Conservation (phyloP, 2,113 vertebrate species). For the Chloropsis cyanopogon region DNA sequence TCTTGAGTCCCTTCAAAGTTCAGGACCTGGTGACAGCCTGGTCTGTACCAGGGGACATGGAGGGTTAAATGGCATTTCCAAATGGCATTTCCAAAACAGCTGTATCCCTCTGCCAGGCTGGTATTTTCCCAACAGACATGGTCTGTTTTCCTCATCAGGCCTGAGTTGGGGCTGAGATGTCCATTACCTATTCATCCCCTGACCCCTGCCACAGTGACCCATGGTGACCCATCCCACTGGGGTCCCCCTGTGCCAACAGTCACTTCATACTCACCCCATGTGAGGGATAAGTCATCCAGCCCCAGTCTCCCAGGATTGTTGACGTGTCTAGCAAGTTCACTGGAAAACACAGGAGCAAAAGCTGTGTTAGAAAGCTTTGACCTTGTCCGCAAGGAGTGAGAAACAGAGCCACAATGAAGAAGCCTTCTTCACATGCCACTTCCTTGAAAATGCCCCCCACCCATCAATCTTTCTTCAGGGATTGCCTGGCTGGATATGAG, state of each 20-base stretch:
- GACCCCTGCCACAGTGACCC: neutral
- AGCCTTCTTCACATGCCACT: neutral
- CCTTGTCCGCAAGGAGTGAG: rapidly evolving
- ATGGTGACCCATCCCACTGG: neutral
- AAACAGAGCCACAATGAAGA: neutral
- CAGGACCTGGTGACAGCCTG: neutral
- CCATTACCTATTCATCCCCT: neutral
- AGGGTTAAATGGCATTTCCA: neutral
- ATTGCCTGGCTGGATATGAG: neutral
- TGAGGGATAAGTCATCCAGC: slow-evolving; percentile 91
- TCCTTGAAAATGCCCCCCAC: too few relatives aligned
- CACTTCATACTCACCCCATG: slow-evolving; percentile 84
- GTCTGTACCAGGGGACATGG: neutral
- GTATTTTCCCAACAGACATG: neutral
- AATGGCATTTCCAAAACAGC: neutral
- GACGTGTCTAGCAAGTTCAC: slow-evolving; percentile 94
- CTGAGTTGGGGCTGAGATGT: neutral
- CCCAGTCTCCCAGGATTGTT: slow-evolving; percentile 90
- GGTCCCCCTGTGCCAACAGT: neutral
- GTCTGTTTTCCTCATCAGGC: neutral
- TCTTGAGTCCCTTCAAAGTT: neutral
- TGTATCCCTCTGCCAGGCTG: neutral
- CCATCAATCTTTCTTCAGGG: neutral
- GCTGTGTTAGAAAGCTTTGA: neutral
- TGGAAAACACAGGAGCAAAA: slow-evolving; percentile 72